phyloP scores from a whole-genome alignment of 1,140 invertebrate genomes.

The Harpegnathos saltator region DNA sequence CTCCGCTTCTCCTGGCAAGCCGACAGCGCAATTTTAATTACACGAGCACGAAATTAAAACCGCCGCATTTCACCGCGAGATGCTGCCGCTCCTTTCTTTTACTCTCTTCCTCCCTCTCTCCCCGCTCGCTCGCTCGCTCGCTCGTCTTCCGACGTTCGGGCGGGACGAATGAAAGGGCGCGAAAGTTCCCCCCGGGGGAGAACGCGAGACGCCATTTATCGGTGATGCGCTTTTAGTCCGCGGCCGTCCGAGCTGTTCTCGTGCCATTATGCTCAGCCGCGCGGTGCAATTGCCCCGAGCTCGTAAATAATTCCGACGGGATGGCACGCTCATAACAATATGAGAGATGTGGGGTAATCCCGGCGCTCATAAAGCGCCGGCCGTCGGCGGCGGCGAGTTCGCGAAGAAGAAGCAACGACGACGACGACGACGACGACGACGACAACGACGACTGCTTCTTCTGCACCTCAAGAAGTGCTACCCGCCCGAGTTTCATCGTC shows the following conservation, averaged over 20 bases:
- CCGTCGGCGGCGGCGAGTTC: not conserved
- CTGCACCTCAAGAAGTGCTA: too few relatives aligned
- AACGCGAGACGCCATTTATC: constrained; percentile 23
- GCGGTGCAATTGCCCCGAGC: constrained; percentile 26
- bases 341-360: constrained; percentile 31
- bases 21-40: not conserved
- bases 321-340: constrained; percentile 49
- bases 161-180: not conserved
- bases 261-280: constrained; percentile 18
- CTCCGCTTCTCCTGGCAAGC: too few relatives aligned
- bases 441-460: too few relatives aligned
- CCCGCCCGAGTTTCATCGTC: not conserved
- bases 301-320: constrained; percentile 52
- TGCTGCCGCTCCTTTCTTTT: too few relatives aligned
- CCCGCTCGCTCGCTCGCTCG: too few relatives aligned
- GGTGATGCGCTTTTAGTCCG: constrained; percentile 4
- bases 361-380: not conserved
- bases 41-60: not conserved
- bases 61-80: not conserved
- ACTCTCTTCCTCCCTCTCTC: too few relatives aligned
- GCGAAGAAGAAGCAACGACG: constrained; percentile 6
- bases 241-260: constrained; percentile 7
- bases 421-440: too few relatives aligned
- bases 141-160: not conserved
- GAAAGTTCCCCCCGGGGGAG: constrained; percentile 6